phyloP scores from a whole-genome alignment of 1,140 invertebrate genomes.

The Panagrolaimus sp. region DNA sequence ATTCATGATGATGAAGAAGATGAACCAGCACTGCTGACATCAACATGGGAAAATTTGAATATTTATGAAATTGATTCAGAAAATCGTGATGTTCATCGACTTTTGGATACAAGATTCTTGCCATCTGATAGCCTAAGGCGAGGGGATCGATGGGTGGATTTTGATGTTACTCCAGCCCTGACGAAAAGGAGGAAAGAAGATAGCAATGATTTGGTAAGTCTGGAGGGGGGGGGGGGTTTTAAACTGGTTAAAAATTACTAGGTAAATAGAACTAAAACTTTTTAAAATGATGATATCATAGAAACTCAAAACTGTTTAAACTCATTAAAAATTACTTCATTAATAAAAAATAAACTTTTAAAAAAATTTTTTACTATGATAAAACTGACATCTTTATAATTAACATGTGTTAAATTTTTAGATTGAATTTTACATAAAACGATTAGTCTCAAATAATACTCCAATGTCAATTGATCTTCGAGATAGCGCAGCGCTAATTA shows the following conservation, averaged over 20 bases:
- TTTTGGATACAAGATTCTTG: not conserved
- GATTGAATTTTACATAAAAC: conserved; percentile 8
- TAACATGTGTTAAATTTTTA: not conserved
- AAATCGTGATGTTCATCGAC: not conserved
- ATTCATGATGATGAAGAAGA: not conserved
- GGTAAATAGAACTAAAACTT: too few relatives aligned
- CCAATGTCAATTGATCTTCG: not conserved
- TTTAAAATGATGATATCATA: too few relatives aligned
- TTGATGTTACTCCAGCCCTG: conserved; percentile 5
- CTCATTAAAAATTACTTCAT: not conserved
- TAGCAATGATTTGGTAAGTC: conserved; percentile 10
- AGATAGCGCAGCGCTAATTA: not conserved
- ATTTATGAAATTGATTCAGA: conserved; percentile 4
- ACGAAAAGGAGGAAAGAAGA: not conserved
- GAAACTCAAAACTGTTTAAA: not conserved
- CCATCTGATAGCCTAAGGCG: not conserved
- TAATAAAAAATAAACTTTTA: too few relatives aligned
- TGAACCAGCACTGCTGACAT: not conserved
- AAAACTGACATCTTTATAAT: too few relatives aligned
- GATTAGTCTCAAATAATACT: not conserved
- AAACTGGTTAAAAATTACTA: too few relatives aligned
- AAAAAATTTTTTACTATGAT: too few relatives aligned
- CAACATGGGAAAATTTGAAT: not conserved
- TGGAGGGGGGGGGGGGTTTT: too few relatives aligned
- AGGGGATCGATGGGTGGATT: not conserved